Conservation (phyloP, 2,888 invertebrate species). For the Nomada ferruginata region DNA sequence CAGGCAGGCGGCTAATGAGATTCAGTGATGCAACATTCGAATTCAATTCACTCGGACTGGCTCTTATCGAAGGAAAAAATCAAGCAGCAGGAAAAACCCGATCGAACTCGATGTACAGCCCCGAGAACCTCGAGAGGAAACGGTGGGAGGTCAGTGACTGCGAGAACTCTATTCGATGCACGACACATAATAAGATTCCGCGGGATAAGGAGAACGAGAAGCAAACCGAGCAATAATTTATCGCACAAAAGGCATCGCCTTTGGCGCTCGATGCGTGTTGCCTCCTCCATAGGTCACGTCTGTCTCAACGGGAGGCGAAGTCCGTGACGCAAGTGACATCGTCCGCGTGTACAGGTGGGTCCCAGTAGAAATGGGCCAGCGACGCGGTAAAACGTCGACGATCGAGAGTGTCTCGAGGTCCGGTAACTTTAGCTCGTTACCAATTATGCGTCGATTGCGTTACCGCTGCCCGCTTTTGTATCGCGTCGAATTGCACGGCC, state of each 20-base stretch:
- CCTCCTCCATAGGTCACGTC: conserved; percentile 71
- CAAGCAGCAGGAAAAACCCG: background rate
- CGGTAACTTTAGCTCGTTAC: conserved; percentile 39
- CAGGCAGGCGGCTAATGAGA: background rate
- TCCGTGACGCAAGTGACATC: conserved; percentile 20
- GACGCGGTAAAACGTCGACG: conserved; percentile 14
- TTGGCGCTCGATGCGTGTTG: conserved; percentile 65
- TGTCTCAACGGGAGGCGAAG: conserved; percentile 70
- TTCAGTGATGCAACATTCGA: background rate
- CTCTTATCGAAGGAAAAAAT: background rate
- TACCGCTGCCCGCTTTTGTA: conserved; percentile 36
- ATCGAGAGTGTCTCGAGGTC: conserved; percentile 11
- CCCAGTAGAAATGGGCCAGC: conserved; percentile 9
- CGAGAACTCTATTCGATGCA: conserved; percentile 40
- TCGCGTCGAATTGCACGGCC: conserved; percentile 23
- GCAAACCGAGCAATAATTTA: conserved; percentile 69
- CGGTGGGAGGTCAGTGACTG: conserved; percentile 29
- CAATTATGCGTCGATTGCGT: conserved; percentile 53
- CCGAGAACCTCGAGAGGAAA: background rate
- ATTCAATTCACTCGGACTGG: background rate
- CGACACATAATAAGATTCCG: conserved; percentile 68
- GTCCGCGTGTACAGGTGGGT: conserved; percentile 40
- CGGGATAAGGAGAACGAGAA: conserved; percentile 54
- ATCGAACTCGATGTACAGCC: no score
- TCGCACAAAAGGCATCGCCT: conserved; percentile 73